Evolutionary conservation across 2,888 invertebrate species (phyloP).

Genomic region (Schrankia costaestrigalis): DNA sequence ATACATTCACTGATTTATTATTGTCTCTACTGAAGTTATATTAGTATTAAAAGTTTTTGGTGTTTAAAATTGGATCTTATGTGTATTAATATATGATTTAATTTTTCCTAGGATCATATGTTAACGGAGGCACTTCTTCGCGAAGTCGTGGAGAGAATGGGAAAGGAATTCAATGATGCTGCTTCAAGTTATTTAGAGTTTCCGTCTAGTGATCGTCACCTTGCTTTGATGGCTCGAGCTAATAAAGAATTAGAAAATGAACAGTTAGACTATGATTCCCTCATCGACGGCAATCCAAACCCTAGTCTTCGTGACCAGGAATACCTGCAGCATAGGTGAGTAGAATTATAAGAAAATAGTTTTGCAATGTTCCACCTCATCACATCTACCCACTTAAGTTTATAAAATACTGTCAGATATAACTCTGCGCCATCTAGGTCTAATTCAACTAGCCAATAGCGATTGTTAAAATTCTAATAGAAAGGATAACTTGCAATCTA

Average conservation of each 20-base stretch:
- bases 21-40: no score
- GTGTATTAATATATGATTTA: no score
- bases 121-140: conserved; percentile 87
- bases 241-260: conserved; percentile 81
- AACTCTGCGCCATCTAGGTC: no score
- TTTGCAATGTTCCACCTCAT: no score
- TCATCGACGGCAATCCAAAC: conserved; percentile 85
- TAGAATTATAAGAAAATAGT: neutral
- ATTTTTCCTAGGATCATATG: conserved; percentile 76
- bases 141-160: conserved; percentile 89
- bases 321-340: conserved; percentile 88
- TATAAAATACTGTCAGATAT: no score
- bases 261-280: conserved; percentile 86
- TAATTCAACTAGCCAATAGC: no score
- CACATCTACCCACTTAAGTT: no score
- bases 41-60: no score
- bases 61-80: no score
- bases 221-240: conserved; percentile 76
- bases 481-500: no score
- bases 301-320: conserved; percentile 93
- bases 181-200: conserved; percentile 84
- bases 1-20: no score
- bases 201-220: conserved; percentile 71
- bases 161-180: conserved; percentile 85
- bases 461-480: no score